A percentile compares a stretch with the other conserved stretches of the same genome.
Evolutionary conservation across 2,113 vertebrate species (phyloP).

Genomic region (Daphoenositta chrysoptera): DNA sequence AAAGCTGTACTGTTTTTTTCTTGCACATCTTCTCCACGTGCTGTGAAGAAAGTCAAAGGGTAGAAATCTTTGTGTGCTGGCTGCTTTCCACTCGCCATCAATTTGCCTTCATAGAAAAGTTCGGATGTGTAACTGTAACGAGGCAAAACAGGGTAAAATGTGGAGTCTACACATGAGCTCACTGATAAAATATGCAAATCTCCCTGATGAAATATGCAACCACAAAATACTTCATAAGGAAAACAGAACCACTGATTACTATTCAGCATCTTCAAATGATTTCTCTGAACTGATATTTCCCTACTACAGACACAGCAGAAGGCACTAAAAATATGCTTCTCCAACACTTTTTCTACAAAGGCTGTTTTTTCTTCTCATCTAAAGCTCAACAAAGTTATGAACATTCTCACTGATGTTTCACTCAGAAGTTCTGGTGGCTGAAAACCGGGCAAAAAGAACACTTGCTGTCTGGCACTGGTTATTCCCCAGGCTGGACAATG

Average conservation of each 20-base stretch:
- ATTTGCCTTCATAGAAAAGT: slow-evolving; percentile 97
- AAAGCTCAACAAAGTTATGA: background rate
- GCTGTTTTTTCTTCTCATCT: background rate
- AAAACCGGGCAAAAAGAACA: background rate
- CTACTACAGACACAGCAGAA: background rate
- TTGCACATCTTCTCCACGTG: slow-evolving; percentile 96
- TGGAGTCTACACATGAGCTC: background rate
- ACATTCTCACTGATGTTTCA: background rate
- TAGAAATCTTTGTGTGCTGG: slow-evolving; percentile 98
- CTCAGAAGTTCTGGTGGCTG: background rate
- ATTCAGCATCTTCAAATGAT: background rate
- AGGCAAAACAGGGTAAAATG: slow-evolving; percentile 44
- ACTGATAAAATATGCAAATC: background rate
- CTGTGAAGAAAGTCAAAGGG: slow-evolving; percentile 97
- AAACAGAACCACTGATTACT: slow-evolving; percentile 19
- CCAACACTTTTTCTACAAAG: background rate
- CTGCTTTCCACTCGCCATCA: slow-evolving; percentile 98
- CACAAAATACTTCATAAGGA: slow-evolving; percentile 13
- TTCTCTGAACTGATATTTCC: background rate
- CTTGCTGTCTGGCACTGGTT: background rate
- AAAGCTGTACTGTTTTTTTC: slow-evolving; percentile 99
- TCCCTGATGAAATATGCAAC: slow-evolving; percentile 15
- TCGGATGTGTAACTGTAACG: slow-evolving; percentile 92
- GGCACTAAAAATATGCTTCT: background rate
- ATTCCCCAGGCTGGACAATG: background rate